Base-by-base conservation (phyloP, 2,888 invertebrate species). In the Tipula confusa region DNA sequence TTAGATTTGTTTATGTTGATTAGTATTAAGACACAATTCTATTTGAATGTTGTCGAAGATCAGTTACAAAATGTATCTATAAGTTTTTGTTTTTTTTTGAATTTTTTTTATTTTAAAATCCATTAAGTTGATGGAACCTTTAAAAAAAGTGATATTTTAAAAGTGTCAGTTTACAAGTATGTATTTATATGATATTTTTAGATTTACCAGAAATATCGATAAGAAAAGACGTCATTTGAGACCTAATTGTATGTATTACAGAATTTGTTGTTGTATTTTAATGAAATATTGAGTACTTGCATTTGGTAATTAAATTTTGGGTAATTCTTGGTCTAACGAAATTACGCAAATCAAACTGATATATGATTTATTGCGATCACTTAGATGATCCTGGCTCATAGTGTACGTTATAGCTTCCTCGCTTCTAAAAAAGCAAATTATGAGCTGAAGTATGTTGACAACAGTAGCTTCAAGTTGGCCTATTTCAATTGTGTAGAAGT, bases 1-100 rank as follows among this genome's bases (percentile, higher is more conserved):
- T 64, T 24, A 64, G 64, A 64, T 64, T 64, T 64, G 64, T 64
- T 64, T 64, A 64, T 64, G 24, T 64, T 24, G 64, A 64, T 64
- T 64, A 64, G 64, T 24, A 24, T 64, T 24, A 64, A 64, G 64
- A 64, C 24, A 64, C 24, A 64, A 9, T 64, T 64, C 18, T 64
- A 24, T 64, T 24, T 64, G 24, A 24, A 24, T 18, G 18, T 64
- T 64, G 7, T 64, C 9, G 3, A 24, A 64, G 64, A 64, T 64
- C 64, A 64, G 64, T 64, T 64, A 64, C 64, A 64, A 24, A 43
- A 64, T 64, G 5, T 64, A 64, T 64, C 64, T 3, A 15, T 64
- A n/a, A n/a, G 64, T 24, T 33, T 33, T 33, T 33, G 11, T 33
- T 24, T 64, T 11, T 64, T 64, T 33, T 33, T 33, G 11, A 9